These are phyloP conservation scores for Trichacis sp. DNA, from an alignment of 2,888 invertebrate species.

Conservation along the genomic window DNA sequence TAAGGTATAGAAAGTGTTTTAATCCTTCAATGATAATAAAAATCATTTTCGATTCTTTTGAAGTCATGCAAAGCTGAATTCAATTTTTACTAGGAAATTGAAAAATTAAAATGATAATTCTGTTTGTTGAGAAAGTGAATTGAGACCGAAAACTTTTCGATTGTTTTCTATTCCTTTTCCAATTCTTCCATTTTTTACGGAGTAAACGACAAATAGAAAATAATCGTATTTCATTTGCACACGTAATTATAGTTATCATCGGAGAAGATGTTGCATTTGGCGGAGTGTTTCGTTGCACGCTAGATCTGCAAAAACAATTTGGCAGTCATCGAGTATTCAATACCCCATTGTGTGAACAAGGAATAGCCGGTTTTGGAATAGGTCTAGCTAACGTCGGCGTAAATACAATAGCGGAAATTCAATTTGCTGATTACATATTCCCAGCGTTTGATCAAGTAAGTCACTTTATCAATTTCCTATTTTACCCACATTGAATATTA, in stretches of 20 bases:
- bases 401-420: conserved; percentile 98
- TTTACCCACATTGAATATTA: background rate
- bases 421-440: conserved; percentile 99
- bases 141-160: too few relatives aligned
- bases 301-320: conserved; percentile 92
- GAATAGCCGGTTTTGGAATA: conserved; percentile 97
- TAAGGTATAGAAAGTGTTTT: too few relatives aligned
- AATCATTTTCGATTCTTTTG: too few relatives aligned
- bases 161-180: too few relatives aligned
- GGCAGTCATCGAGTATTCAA: conserved; percentile 96
- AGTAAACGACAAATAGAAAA: too few relatives aligned
- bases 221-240: background rate
- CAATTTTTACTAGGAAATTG: too few relatives aligned
- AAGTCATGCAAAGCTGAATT: too few relatives aligned
- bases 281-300: conserved; percentile 96
- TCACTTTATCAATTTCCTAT: too few relatives aligned
- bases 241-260: conserved; percentile 82
- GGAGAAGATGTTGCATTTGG: conserved; percentile 99
- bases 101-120: too few relatives aligned
- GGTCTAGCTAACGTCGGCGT: conserved; percentile 91
- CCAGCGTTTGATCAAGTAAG: conserved; percentile 97
- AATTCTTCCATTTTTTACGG: too few relatives aligned
- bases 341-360: conserved; percentile 95
- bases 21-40: too few relatives aligned
- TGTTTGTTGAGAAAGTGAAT: too few relatives aligned